Evolutionary conservation across 2,113 vertebrate genomes (phyloP), one percentile per base, ranked within the genome.

Genomic region (Paramisgurnus dabryanus): DNA sequence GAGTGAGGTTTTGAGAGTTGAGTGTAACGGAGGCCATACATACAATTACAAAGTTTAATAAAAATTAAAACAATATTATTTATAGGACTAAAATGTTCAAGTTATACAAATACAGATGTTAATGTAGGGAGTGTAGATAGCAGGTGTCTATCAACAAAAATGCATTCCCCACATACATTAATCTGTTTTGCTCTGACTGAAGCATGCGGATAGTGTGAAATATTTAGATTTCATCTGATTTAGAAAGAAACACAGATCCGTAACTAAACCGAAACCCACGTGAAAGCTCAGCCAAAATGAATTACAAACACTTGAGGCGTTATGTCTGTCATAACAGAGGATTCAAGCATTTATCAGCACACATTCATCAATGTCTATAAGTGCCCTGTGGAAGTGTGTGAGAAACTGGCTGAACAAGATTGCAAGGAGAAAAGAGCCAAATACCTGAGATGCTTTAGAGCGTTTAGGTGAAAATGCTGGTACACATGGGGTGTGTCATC

Each of bases 351-450:
- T 55, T 50, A 27, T 47, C 41, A 45, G 9, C 58, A 55, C 70
- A 80, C 66, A 45, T 80, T 39, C 41, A 47, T 55, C 61, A 72
- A 13, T 41, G 60, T 47, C 7, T 7, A 6, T 47, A 57, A 6
- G 11, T 67, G 49, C 27, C 66, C 57, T 27, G 41, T 76, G 65
- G 72, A 45, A 61, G 34, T 63, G 55, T 17, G 9, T 64, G 74
- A 65, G 41, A 70, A 84, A 84, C 83, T 8, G 17, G 83, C 71
- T 22, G 17, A 66, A n/a, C 80, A 27, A 76, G 58, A 84, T 84
- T 74, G 69, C 70, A 75, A 57, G 45, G 34, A 43, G 47, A 47
- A 57, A 40, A 69, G 5, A 7, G 2, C 53, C 15, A 34, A 4
- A 27, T 61, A 55, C 61, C 41, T 9, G 7, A 80, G 53, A 78